phyloP scores from a whole-genome alignment of 2,113 vertebrate genomes.

The Bombycilla garrulus region DNA sequence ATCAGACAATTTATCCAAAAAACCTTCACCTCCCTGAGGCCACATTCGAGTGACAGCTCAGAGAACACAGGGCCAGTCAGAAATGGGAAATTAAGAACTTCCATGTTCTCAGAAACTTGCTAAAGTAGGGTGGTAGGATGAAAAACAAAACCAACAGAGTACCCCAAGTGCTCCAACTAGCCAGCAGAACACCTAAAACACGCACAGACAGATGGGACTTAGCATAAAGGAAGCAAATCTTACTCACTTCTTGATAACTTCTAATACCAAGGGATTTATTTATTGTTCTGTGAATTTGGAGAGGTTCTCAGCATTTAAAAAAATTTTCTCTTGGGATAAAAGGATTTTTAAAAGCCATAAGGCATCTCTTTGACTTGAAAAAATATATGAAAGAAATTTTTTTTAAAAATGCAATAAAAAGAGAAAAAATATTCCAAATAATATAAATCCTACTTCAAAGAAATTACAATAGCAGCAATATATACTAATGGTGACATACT shows the following conservation, averaged over 20 bases:
- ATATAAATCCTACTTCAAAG: background rate
- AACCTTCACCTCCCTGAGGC: background rate
- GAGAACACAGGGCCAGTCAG: background rate
- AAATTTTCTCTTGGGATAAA: background rate
- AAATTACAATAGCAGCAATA: background rate
- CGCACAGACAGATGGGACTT: background rate
- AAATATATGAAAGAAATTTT: background rate
- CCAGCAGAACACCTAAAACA: background rate
- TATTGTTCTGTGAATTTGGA: background rate
- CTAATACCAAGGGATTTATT: background rate
- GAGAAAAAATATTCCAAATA: background rate
- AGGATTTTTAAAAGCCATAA: background rate
- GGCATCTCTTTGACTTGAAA: background rate
- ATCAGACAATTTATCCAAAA: background rate
- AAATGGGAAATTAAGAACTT: background rate
- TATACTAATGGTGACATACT: background rate
- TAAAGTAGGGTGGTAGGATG: background rate
- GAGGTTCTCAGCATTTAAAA: background rate
- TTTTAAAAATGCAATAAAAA: background rate
- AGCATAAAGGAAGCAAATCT: background rate
- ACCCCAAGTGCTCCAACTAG: background rate
- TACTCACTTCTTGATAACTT: background rate
- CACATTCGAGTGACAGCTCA: background rate
- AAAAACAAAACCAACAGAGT: background rate
- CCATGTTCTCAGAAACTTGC: background rate